phyloP scores from a whole-genome alignment of 2,797 vertebrate genomes.

The Crocodylus rhombifer region DNA sequence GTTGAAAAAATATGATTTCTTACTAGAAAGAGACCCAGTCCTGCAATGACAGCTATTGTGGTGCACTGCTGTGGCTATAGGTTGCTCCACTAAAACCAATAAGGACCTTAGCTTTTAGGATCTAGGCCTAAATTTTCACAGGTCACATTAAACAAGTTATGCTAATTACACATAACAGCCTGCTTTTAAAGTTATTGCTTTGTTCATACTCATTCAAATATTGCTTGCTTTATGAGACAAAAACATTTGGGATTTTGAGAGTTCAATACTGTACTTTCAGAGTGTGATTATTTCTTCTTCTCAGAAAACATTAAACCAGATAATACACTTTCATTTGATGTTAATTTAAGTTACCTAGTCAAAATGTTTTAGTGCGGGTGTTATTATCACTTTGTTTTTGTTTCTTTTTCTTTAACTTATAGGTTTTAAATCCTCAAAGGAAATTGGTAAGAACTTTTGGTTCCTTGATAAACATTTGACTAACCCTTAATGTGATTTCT shows the following conservation, averaged over 20 bases:
- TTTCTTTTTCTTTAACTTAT: constrained; percentile 38
- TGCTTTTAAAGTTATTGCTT: not conserved
- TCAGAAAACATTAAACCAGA: not conserved
- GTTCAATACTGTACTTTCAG: constrained; percentile 8
- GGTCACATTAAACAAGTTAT: not conserved
- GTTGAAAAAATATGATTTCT: not conserved
- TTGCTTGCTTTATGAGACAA: not conserved
- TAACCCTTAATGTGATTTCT: not conserved
- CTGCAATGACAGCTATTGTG: not conserved
- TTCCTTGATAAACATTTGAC: not conserved
- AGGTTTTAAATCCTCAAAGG: constrained; percentile 59
- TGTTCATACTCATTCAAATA: not conserved
- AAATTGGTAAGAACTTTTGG: constrained; percentile 40
- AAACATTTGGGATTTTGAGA: not conserved
- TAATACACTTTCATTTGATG: not conserved
- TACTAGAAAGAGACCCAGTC: not conserved
- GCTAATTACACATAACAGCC: not conserved
- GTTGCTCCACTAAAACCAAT: not conserved
- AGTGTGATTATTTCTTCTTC: not conserved
- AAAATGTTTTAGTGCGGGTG: not conserved
- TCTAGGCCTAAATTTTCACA: not conserved
- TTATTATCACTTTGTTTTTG: not conserved
- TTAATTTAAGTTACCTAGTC: not conserved
- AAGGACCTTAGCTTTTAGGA: not conserved
- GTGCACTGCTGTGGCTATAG: not conserved